Base-by-base conservation (phyloP, 2,888 invertebrate genomes). In the Leptura quadrifasciata region DNA sequence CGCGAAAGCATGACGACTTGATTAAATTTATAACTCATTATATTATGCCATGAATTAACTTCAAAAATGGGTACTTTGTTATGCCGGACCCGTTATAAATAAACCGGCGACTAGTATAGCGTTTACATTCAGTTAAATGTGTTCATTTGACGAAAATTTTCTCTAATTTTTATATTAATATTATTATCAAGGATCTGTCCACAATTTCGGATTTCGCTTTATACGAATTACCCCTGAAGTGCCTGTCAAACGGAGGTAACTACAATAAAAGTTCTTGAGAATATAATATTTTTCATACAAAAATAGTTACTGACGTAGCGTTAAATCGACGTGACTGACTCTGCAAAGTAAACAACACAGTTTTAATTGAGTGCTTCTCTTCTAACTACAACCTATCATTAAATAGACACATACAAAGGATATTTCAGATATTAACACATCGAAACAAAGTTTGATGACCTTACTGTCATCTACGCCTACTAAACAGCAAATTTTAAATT, bases 381-480 rank as follows among this genome's bases (percentile, higher is more conserved):
- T 5, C 47, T n/a, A n/a, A 47, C 47, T n/a, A 5, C 47, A 47
- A 47, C 15, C 47, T 47, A 47, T 47, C n/a, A 47, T 47, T 47
- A 47, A 47, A n/a, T n/a, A 47, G n/a, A 47, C 12, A 47, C 47
- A n/a, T 47, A 47, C 47, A n/a, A 47, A 47, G 47, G 6, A 47
- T 47, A 47, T 15, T 47, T 47, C 47, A 47, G 47, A 47, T 47
- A 47, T 47, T 47, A 47, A n/a, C 47, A 47, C 47, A 15, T 47
- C 47, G n/a, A 47, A 47, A 47, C n/a, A 47, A 47, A 47, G 47
- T 47, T 47, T 47, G 47, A 47, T 47, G 47, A 47, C 47, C 47
- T 47, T 47, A 47, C 47, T 47, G 47, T 47, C 47, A 47, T 47
- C 15, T n/a, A 47, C 47, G 47, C 47, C 47, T n/a, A 47, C 47